Conservation (phyloP, 2,888 invertebrate genomes). For the Ophion ventricosus region DNA sequence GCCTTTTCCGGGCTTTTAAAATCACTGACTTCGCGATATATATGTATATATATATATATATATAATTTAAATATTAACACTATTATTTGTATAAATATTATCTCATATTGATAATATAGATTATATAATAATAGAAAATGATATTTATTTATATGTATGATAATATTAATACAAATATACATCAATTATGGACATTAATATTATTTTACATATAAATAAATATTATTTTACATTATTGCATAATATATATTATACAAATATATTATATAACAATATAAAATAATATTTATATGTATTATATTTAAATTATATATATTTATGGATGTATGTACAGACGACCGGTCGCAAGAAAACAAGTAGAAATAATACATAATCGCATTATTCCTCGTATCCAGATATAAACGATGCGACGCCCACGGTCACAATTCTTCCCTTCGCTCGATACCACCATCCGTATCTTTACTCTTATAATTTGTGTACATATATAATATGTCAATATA, state of each 20-base stretch:
- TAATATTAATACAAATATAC: background rate
- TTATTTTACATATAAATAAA: background rate
- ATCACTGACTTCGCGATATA: background rate
- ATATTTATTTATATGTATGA: background rate
- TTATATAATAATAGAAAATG: background rate
- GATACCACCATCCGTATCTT: conserved; percentile 44
- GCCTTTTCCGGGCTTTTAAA: background rate
- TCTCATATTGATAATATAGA: background rate
- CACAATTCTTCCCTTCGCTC: conserved; percentile 52
- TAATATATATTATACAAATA: background rate
- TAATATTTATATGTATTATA: background rate
- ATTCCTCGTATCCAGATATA: conserved; percentile 37
- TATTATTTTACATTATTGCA: background rate
- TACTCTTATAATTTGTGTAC: background rate
- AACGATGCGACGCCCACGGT: conserved; percentile 43
- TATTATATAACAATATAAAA: background rate
- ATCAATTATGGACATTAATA: background rate
- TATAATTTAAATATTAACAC: conserved; percentile 12
- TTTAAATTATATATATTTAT: background rate
- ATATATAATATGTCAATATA: conserved; percentile 28
- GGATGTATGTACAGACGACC: background rate
- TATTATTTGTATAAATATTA: background rate
- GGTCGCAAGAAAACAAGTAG: background rate
- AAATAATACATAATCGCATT: conserved; percentile 39
- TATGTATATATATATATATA: conserved; percentile 12